Percentiles rank a stretch among this genome's conserved stretches.
Conservation (phyloP, 2,888 invertebrate species). For the Drosophila kokeensis region DNA sequence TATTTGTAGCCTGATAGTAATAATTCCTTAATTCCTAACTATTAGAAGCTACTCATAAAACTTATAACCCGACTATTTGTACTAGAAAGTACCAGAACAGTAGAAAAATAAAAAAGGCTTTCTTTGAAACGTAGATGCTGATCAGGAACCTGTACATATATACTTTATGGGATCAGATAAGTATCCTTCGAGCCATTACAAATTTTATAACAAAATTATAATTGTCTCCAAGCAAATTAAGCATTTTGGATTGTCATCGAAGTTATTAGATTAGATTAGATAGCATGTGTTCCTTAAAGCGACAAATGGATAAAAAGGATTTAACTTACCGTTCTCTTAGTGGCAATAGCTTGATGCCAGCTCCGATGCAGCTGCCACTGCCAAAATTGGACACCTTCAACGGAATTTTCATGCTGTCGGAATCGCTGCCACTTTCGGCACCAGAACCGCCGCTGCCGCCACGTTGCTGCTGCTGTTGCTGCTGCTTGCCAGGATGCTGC, state of each 20-base stretch:
- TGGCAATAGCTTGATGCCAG: slow-evolving; percentile 81
- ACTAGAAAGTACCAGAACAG: background rate
- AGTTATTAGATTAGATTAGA: too few relatives aligned
- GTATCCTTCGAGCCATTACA: background rate
- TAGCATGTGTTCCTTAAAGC: background rate
- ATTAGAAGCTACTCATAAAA: background rate
- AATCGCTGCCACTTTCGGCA: slow-evolving; percentile 89
- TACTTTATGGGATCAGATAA: background rate
- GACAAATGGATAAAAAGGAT: background rate
- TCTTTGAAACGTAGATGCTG: background rate
- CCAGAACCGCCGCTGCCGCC: slow-evolving; percentile 75
- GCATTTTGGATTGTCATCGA: background rate
- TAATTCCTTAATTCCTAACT: too few relatives aligned
- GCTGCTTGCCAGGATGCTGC: slow-evolving; percentile 50
- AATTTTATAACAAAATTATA: background rate
- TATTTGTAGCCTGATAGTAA: too few relatives aligned
- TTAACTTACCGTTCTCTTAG: slow-evolving; percentile 88
- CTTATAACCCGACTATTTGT: too few relatives aligned
- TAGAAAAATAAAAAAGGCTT: rapidly evolving
- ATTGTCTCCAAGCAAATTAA: background rate
- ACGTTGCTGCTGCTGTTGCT: slow-evolving; percentile 65
- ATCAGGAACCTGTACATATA: background rate
- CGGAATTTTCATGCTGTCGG: slow-evolving; percentile 89
- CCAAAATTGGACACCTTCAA: slow-evolving; percentile 86
- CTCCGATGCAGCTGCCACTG: slow-evolving; percentile 61